Evolutionary conservation across 2,113 vertebrate species (phyloP), one percentile per base, ranked within the genome.

Genomic region (Amphiprion percula): DNA sequence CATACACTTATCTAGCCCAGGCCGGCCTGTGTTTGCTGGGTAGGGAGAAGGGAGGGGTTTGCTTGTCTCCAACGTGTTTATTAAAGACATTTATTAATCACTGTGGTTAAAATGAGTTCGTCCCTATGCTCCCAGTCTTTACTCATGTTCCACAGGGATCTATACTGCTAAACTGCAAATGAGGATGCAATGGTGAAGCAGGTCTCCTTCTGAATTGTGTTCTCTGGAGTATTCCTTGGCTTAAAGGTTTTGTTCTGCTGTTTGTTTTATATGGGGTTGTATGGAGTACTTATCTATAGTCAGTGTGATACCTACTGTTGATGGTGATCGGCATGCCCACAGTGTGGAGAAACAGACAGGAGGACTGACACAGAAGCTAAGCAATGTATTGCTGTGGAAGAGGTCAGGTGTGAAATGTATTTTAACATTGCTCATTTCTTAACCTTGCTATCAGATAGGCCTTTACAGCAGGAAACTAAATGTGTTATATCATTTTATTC

Each of bases 1-100:
- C 92, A 94, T 92, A 94, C 91, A 92, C 91, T 94, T 93, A 94
- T 94, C 92, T 92, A 79, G 86, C 74, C 81, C 65, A 82, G 83
- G 83, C 89, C 68, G 87, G 90, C 82, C 83, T 82, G 86, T 80
- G 84, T 90, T 90, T 80, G 79, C 77, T 68, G 85, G 68, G 67
- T 26, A 52, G 9, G 30, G 58, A 68, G 77, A 61, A 10, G 69
- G 84, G 73, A 58, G 83, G 88, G 84, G 85, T 41, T 46, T n/a
- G 68, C 71, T 71, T 85, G 86, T 90, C 89, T 92, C 60, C 71
- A 41, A 70, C 62, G 39, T 87, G 79, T 93, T 87, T 88, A 89
- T 88, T 80, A 90, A 88, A 88, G 86, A 81, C 83, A 87, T 87
- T 86, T 93, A 92, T 92, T 91, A 93, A 94, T 94, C 83, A 70